A percentile compares a stretch with the other conserved stretches of the same genome.
phyloP scores from a whole-genome alignment of 2,113 vertebrate species.

The Trogon melanurus region DNA sequence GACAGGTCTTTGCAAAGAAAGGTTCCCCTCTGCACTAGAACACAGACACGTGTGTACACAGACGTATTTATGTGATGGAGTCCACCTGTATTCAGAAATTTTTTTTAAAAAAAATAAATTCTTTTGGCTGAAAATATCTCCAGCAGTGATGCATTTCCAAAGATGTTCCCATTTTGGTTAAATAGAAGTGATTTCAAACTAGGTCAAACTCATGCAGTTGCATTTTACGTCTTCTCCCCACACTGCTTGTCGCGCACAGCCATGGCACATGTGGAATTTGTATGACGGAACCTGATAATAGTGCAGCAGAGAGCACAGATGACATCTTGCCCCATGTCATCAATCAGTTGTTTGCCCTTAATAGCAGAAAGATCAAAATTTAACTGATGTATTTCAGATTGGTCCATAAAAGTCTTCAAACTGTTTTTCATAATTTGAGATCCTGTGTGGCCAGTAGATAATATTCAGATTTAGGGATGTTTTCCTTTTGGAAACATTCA shows the following conservation, averaged over 20 bases:
- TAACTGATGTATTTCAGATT: not conserved
- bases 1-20: not conserved
- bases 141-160: not conserved
- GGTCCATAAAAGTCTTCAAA: not conserved
- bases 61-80: too few species aligned
- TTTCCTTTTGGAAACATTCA: not conserved
- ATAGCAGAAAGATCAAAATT: not conserved
- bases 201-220: not conserved
- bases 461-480: not conserved
- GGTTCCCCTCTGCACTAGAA: not conserved
- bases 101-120: too few species aligned
- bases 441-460: not conserved
- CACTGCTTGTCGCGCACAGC: not conserved
- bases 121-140: not conserved
- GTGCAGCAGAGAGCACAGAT: not conserved
- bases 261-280: not conserved
- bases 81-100: not conserved
- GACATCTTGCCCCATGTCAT: not conserved
- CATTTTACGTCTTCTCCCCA: not conserved
- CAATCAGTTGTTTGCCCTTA: slow-evolving; percentile 19
- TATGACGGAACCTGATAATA: not conserved
- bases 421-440: not conserved
- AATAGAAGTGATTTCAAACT: not conserved
- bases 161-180: not conserved
- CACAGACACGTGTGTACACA: accelerated